Conservation (phyloP, 2,888 invertebrate species). For the Apeira syringaria region DNA sequence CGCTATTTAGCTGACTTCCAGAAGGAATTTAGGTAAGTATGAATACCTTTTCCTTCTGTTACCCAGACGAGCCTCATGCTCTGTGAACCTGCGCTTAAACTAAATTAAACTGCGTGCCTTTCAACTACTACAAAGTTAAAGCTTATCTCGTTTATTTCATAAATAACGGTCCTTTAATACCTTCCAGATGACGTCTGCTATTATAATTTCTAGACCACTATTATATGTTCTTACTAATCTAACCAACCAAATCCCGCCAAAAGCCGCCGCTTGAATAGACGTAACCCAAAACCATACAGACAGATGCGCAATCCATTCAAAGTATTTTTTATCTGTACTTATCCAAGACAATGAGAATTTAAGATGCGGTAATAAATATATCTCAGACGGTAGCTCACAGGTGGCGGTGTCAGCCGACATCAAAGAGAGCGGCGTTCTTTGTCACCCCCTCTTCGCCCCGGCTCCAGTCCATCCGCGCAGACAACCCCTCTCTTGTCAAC, state of each 20-base stretch:
- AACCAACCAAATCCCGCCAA: constrained; percentile 7
- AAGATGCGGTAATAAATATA: constrained; percentile 41
- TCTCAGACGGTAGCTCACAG: constrained; percentile 44
- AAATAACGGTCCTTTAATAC: neutral
- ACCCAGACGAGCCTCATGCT: no score
- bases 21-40: no score
- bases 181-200: neutral
- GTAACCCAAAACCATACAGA: constrained; percentile 23
- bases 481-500: constrained; percentile 44
- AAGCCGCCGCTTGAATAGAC: constrained; percentile 18
- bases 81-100: no score
- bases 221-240: neutral
- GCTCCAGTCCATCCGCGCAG: neutral
- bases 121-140: no score
- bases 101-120: no score
- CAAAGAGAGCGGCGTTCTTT: constrained; percentile 64
- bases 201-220: neutral
- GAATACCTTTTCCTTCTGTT: no score
- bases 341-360: constrained; percentile 35
- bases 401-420: constrained; percentile 51
- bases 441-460: constrained; percentile 30
- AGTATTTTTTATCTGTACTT: constrained; percentile 24
- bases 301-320: constrained; percentile 27
- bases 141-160: no score
- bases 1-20: no score